A percentile compares a stretch with the other conserved stretches of the same genome.
Conservation (phyloP, 2,888 invertebrate species). For the Therioaphis trifolii region DNA sequence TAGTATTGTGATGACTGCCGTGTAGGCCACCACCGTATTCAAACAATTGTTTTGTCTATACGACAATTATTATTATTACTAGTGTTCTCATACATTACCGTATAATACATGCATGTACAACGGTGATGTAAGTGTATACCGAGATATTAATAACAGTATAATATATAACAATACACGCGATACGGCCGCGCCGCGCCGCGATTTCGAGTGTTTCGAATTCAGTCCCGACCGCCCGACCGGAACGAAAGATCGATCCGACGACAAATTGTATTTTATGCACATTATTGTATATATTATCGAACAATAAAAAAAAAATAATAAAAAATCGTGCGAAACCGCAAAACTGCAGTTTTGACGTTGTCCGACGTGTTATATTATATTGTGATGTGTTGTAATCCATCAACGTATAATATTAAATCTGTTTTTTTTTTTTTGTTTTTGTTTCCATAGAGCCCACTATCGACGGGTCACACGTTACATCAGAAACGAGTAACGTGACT, state of each 20-base stretch:
- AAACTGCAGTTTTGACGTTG: not conserved
- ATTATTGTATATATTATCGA: not conserved
- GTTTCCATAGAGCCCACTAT: slow-evolving; percentile 44
- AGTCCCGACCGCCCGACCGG: not conserved
- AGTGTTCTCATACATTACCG: too few relatives aligned
- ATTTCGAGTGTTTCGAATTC: not conserved
- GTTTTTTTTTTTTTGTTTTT: not conserved
- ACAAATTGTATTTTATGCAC: not conserved
- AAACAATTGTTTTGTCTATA: too few relatives aligned
- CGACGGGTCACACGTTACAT: slow-evolving; percentile 53
- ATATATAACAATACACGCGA: too few relatives aligned
- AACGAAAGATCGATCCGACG: not conserved
- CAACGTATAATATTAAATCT: not conserved
- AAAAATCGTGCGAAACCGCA: not conserved
- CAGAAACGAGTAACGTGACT: slow-evolving; percentile 56
- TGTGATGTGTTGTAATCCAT: not conserved
- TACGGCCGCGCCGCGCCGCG: too few relatives aligned
- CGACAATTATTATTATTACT: too few relatives aligned
- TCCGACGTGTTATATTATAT: not conserved
- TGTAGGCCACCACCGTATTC: too few relatives aligned
- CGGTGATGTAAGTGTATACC: too few relatives aligned
- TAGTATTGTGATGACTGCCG: too few relatives aligned
- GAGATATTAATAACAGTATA: too few relatives aligned
- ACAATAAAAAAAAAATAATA: too few relatives aligned
- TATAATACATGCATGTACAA: too few relatives aligned